Base-by-base conservation (phyloP, 2,797 vertebrate genomes). In the Phalloptychus januarius region DNA sequence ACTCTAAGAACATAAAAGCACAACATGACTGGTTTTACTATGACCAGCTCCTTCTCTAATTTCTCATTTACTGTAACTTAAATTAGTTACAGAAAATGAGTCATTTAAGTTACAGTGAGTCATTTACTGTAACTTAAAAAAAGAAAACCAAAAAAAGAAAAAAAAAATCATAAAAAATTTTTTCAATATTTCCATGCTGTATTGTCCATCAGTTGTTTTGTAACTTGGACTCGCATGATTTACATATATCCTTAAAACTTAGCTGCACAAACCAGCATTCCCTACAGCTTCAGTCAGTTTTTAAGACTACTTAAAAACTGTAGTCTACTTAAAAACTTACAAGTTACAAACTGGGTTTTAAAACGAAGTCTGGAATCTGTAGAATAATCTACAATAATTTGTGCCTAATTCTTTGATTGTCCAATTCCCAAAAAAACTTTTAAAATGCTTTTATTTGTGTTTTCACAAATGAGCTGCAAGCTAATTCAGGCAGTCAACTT, bases 21-120 rank as follows among this genome's bases (percentile, higher is more conserved):
- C 56, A 75, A 58, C 16, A 52, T 65, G 56, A 28, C 23, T 69
- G 74, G 36, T 36, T 75, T 38, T 33, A 67, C 40, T 69, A n/a
- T 2, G 6, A 1, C 23, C 25, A 25, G 11, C 0, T 11, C 38
- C 38, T 2, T 25, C n/a, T 70, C 42, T 65, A 33, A 10, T 65
- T 61, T 36, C 1, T 36, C 31, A 8, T 36, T 13, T 40, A 25
- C 63, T 38, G 36, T 40, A 40, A 38, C 36, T 38, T n/a, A n/a
- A n/a, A n/a, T n/a, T n/a, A n/a, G n/a, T n/a, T n/a, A n/a, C n/a
- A n/a, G n/a, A n/a, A n/a, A n/a, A n/a, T n/a, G n/a, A n/a, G n/a
- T n/a, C n/a, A n/a, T n/a, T n/a, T n/a, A n/a, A n/a, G n/a, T n/a
- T n/a, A n/a, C n/a, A n/a, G n/a, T n/a, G n/a, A n/a, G n/a, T 36